Conservation (phyloP, 2,113 vertebrate genomes). For the Labeo catla region DNA sequence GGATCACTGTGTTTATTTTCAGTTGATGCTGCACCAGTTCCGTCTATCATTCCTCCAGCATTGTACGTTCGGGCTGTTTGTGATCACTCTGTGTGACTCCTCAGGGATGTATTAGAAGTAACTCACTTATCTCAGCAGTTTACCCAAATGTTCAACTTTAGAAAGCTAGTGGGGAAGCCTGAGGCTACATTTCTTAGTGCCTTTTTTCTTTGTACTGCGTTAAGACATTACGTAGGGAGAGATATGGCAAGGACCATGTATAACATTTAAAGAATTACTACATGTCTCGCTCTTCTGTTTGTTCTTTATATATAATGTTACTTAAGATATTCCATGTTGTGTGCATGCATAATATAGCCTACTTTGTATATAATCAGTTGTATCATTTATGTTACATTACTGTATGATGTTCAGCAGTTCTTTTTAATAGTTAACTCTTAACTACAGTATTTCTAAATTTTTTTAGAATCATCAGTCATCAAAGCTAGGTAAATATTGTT, state of each 20-base stretch:
- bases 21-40: slow-evolving; percentile 20
- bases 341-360: no score
- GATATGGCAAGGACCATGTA: not conserved
- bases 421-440: no score
- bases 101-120: slow-evolving; percentile 10
- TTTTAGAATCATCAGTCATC: no score
- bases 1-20: slow-evolving; percentile 6
- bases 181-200: not conserved
- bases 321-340: no score
- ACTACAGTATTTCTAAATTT: no score
- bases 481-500: no score
- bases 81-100: slow-evolving; percentile 12
- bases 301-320: no score
- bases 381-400: no score
- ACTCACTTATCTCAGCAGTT: slow-evolving; percentile 20
- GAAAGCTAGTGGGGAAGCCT: slow-evolving; percentile 9
- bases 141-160: slow-evolving; percentile 21
- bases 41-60: slow-evolving; percentile 12
- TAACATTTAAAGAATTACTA: not conserved
- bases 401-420: no score
- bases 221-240: not conserved
- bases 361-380: no score
- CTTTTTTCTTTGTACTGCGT: not conserved
- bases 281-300: no score
- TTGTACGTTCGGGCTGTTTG: not conserved